A percentile compares a stretch with the other conserved stretches of the same genome.
These are phyloP conservation scores for Muscidifurax raptorellus DNA, from an alignment of 1,140 invertebrate species.

Conservation along the genomic window DNA sequence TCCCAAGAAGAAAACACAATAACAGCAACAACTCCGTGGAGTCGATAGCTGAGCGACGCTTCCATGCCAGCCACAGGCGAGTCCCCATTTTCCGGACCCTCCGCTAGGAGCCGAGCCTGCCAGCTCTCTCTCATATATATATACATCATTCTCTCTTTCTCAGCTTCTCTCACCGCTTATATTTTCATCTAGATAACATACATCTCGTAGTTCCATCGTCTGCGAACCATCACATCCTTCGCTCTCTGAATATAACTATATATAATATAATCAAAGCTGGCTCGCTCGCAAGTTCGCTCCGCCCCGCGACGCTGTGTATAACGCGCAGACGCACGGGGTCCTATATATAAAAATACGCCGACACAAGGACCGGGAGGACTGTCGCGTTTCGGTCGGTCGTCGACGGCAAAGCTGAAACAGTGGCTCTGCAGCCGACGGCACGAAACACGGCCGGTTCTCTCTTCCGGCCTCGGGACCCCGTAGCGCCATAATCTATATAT, in stretches of 20 bases:
- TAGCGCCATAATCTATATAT: too few relatives aligned
- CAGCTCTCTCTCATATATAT: constrained; percentile 26
- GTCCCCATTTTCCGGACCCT: constrained; percentile 65
- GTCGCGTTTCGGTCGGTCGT: neutral
- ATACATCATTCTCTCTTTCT: neutral
- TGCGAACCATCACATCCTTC: neutral
- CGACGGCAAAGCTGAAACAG: neutral
- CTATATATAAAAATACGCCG: neutral
- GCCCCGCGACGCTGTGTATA: neutral
- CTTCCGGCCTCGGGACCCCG: neutral
- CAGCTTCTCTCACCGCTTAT: neutral
- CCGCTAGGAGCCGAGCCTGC: constrained; percentile 9
- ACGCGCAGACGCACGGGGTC: neutral
- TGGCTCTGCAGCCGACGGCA: neutral
- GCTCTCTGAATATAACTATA: neutral
- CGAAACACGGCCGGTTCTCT: neutral
- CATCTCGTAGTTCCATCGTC: too few relatives aligned
- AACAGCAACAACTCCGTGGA: constrained; percentile 62
- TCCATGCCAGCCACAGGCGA: constrained; percentile 74
- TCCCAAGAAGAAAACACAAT: neutral
- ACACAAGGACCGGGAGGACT: too few relatives aligned
- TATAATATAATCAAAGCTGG: constrained; percentile 10
- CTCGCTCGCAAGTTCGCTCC: constrained; percentile 8
- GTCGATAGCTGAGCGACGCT: constrained; percentile 74
- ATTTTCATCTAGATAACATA: neutral